Evolutionary conservation across 2,113 vertebrate genomes (phyloP).

Genomic region (Helogale parvula): DNA sequence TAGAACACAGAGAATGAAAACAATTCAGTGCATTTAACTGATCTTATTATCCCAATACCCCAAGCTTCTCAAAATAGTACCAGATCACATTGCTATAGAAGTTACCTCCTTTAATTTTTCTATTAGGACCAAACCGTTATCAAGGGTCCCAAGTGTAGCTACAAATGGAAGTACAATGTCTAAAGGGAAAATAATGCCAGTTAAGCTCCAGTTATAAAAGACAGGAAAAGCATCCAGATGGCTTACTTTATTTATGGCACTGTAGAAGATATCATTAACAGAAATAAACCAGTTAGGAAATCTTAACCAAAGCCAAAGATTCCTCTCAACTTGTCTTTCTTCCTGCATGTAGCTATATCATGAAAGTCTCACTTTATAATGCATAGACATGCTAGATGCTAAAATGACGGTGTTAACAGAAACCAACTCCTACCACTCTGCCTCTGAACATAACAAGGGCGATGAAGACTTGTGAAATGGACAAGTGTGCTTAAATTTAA

Average conservation of each 20-base stretch:
- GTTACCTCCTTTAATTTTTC: constrained; percentile 27
- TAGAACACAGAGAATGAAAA: neutral
- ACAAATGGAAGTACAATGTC: neutral
- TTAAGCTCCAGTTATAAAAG: neutral
- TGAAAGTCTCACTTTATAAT: neutral
- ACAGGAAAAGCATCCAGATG: neutral
- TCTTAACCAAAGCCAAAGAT: neutral
- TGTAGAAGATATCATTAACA: neutral
- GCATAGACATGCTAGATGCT: neutral
- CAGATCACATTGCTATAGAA: neutral
- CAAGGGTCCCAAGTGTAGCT: neutral
- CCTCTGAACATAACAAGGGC: neutral
- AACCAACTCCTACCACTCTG: neutral
- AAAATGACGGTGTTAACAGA: neutral
- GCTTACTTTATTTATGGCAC: constrained; percentile 4
- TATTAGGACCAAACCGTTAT: neutral
- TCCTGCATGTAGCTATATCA: neutral
- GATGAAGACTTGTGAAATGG: neutral
- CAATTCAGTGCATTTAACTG: neutral
- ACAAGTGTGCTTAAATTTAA: neutral
- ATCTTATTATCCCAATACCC: neutral
- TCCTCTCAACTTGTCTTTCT: constrained; percentile 27
- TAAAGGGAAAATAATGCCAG: neutral
- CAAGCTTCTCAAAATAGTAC: neutral
- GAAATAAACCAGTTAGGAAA: neutral